A percentile compares a stretch with the other conserved stretches of the same genome.
These are phyloP conservation scores for Plecturocebus donacophilus DNA, from an alignment of 2,113 vertebrate genomes.

Conservation along the genomic window DNA sequence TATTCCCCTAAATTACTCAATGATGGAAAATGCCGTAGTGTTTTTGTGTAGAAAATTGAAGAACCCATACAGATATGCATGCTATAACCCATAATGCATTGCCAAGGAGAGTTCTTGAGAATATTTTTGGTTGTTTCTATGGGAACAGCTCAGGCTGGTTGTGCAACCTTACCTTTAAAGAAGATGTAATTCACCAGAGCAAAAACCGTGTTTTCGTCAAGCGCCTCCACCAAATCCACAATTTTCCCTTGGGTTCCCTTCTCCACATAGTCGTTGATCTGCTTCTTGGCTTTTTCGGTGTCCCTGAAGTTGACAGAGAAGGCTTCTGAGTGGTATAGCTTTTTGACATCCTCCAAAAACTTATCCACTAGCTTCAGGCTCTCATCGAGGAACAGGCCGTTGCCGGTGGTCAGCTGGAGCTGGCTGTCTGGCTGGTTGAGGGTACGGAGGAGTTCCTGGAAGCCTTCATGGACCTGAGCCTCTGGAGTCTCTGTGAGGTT, in stretches of 20 bases:
- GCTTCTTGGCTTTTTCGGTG: constrained; percentile 66
- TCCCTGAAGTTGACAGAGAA: constrained; percentile 83
- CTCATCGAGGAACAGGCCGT: constrained; percentile 73
- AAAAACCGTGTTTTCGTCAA: constrained; percentile 82
- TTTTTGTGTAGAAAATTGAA: no score
- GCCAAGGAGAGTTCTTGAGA: not conserved
- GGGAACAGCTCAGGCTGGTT: not conserved
- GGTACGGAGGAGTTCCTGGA: constrained; percentile 78
- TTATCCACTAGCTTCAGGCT: constrained; percentile 61
- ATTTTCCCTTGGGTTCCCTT: constrained; percentile 85
- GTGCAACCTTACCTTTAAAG: constrained; percentile 82
- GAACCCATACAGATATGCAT: rapidly evolving
- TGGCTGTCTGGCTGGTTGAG: constrained; percentile 74
- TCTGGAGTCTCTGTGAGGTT: constrained; percentile 45
- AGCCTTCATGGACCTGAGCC: constrained; percentile 77
- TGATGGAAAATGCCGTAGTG: rapidly evolving
- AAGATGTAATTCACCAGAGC: constrained; percentile 87
- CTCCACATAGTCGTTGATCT: constrained; percentile 84
- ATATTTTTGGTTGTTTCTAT: not conserved
- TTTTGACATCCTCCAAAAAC: constrained; percentile 80
- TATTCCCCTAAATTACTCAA: not conserved
- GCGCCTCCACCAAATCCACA: constrained; percentile 81
- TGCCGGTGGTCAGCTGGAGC: constrained; percentile 82
- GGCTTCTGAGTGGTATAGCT: constrained; percentile 75
- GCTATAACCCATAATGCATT: rapidly evolving